phyloP scores from a whole-genome alignment of 2,113 vertebrate species.

The Antechinus flavipes region DNA sequence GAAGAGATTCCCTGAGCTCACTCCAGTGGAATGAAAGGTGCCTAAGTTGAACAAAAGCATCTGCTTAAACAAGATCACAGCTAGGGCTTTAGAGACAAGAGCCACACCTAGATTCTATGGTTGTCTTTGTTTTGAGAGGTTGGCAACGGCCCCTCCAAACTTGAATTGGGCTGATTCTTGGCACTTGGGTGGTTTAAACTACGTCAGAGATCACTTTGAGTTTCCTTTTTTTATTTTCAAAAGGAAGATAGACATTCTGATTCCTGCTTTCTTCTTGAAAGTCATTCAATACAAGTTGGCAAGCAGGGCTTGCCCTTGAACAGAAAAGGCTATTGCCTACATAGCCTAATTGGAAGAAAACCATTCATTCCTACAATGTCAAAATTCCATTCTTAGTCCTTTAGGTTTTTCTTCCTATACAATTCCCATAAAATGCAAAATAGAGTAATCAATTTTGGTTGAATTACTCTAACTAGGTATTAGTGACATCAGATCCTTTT shows the following conservation, averaged over 20 bases:
- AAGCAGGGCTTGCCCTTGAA: not conserved
- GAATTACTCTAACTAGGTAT: not conserved
- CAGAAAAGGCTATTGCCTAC: not conserved
- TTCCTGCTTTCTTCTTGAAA: not conserved
- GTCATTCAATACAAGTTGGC: not conserved
- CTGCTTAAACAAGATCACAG: not conserved
- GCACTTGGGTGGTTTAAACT: not conserved
- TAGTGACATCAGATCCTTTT: not conserved
- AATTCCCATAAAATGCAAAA: not conserved
- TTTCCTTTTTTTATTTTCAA: not conserved
- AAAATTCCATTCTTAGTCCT: not conserved
- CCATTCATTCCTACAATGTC: not conserved
- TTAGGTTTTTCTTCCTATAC: not conserved
- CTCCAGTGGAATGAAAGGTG: not conserved
- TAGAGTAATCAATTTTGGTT: not conserved
- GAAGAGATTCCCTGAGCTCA: constrained; percentile 20
- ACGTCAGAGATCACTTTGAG: not conserved
- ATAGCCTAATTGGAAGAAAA: not conserved
- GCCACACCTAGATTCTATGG: not conserved
- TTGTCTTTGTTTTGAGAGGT: constrained; percentile 40
- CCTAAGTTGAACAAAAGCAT: not conserved
- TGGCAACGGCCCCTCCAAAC: not conserved
- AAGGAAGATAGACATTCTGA: not conserved
- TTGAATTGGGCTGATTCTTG: not conserved
- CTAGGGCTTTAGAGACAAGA: not conserved